A percentile compares a stretch with the other conserved stretches of the same genome.
These are phyloP conservation scores for Achatina immaculata DNA, from an alignment of 1,140 invertebrate species.

Conservation along the genomic window DNA sequence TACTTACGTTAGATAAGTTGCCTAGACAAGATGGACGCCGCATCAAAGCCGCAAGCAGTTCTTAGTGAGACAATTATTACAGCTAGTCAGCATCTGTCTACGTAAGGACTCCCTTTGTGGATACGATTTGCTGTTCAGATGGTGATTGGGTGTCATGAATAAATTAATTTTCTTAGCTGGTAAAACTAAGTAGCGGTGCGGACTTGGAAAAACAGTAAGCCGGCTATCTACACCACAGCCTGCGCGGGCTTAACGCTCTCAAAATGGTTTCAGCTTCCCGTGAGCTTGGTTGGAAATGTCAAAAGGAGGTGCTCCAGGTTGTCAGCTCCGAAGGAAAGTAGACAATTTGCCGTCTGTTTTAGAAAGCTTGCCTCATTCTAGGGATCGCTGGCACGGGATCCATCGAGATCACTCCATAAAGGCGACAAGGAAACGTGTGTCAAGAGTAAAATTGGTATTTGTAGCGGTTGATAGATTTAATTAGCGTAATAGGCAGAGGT, in stretches of 20 bases:
- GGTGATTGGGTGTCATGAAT: not conserved
- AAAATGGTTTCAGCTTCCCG: conserved; percentile 7
- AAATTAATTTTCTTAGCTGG: not conserved
- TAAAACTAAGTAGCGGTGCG: not conserved
- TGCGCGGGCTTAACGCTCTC: not conserved
- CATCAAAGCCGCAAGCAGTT: not conserved
- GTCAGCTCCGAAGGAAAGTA: conserved; percentile 26
- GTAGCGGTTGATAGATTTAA: conserved; percentile 37
- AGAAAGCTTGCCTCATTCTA: not conserved
- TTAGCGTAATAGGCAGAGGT: conserved; percentile 37
- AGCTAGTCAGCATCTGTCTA: not conserved
- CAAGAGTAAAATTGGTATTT: conserved; percentile 33
- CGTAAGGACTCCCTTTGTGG: not conserved
- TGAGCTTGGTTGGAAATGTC: not conserved
- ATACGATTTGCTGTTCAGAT: not conserved
- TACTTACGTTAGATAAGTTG: not conserved
- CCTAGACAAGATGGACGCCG: not conserved
- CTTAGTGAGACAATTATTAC: not conserved
- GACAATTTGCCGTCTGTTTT: conserved; percentile 37
- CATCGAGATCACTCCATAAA: conserved; percentile 26
- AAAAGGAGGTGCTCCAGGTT: conserved; percentile 4
- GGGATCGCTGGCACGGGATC: conserved; percentile 4
- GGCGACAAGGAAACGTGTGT: conserved; percentile 29
- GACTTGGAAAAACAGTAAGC: not conserved
- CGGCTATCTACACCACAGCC: not conserved